A percentile compares a stretch with the other conserved stretches of the same genome.
These are phyloP conservation scores for Microplitis demolitor DNA, from an alignment of 1,140 invertebrate species.

Conservation along the genomic window DNA sequence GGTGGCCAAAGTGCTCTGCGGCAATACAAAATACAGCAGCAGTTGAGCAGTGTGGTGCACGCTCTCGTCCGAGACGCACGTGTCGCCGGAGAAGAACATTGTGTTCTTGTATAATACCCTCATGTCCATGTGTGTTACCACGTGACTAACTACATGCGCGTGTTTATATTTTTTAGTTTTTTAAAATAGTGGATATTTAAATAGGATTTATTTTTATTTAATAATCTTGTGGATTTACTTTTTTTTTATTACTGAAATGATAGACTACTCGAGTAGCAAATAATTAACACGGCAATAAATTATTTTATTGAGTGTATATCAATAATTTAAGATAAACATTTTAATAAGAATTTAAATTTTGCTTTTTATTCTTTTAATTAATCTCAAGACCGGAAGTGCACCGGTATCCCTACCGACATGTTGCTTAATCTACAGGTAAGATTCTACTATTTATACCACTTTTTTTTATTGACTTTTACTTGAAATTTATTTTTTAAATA, in stretches of 20 bases:
- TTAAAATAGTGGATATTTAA: background rate
- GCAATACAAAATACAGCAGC: slow-evolving; percentile 13
- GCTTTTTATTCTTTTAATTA: no score
- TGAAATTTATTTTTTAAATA: no score
- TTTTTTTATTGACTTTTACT: no score
- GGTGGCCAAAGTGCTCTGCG: slow-evolving; percentile 8
- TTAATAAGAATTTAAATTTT: background rate
- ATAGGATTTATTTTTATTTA: background rate
- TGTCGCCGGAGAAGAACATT: slow-evolving; percentile 2
- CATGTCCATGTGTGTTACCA: slow-evolving; percentile 10
- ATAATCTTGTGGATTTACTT: no score
- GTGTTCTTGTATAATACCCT: background rate
- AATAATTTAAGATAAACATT: background rate
- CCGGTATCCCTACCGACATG: background rate
- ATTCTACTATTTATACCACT: no score
- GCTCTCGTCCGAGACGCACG: slow-evolving; percentile 18
- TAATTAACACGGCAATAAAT: no score
- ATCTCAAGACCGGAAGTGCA: slow-evolving; percentile 1
- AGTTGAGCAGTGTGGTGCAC: slow-evolving; percentile 18
- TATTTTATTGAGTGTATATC: no score
- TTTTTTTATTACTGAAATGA: no score
- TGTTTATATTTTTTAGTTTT: background rate
- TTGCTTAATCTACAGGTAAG: slow-evolving; percentile 2
- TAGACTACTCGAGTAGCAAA: no score
- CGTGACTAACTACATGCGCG: background rate